These are phyloP conservation scores for Rhinogobius similis DNA, from an alignment of 2,113 vertebrate genomes.

Conservation along the genomic window DNA sequence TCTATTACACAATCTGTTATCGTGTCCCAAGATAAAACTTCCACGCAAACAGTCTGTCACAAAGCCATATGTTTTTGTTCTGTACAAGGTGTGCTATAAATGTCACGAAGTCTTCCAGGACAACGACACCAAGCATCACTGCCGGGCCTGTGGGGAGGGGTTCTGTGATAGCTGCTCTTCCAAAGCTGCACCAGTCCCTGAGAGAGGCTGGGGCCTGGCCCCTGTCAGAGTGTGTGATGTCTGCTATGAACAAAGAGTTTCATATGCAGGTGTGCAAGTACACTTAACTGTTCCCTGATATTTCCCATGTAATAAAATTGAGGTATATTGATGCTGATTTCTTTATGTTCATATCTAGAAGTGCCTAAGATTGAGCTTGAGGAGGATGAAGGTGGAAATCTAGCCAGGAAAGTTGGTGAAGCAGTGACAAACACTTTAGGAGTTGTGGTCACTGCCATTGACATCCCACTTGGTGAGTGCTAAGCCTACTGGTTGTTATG, in stretches of 20 bases:
- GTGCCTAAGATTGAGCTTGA: slow-evolving; percentile 79
- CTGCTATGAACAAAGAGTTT: slow-evolving; percentile 84
- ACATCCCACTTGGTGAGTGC: slow-evolving; percentile 94
- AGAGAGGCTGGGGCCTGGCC: slow-evolving; percentile 93
- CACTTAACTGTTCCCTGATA: background rate
- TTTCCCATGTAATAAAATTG: background rate
- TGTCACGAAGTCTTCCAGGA: slow-evolving; percentile 91
- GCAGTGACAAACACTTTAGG: slow-evolving; percentile 96
- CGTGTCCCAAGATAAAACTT: slow-evolving; percentile 42
- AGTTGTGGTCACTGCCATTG: slow-evolving; percentile 95
- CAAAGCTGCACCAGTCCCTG: slow-evolving; percentile 90
- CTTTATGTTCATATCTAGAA: slow-evolving; percentile 69
- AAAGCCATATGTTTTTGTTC: slow-evolving; percentile 36
- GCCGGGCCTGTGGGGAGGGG: slow-evolving; percentile 96
- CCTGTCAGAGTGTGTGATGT: slow-evolving; percentile 94
- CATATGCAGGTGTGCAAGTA: slow-evolving; percentile 56
- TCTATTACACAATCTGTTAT: slow-evolving; percentile 54
- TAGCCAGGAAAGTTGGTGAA: slow-evolving; percentile 97
- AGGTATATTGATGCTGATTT: background rate
- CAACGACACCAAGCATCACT: slow-evolving; percentile 97
- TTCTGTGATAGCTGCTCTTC: slow-evolving; percentile 96
- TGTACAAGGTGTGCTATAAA: slow-evolving; percentile 87
- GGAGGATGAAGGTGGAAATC: slow-evolving; percentile 92
- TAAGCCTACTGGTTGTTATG: slow-evolving; percentile 29
- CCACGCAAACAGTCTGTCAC: slow-evolving; percentile 27